Evolutionary conservation across 2,888 invertebrate species (phyloP).

Genomic region (Diogma glabrata): DNA sequence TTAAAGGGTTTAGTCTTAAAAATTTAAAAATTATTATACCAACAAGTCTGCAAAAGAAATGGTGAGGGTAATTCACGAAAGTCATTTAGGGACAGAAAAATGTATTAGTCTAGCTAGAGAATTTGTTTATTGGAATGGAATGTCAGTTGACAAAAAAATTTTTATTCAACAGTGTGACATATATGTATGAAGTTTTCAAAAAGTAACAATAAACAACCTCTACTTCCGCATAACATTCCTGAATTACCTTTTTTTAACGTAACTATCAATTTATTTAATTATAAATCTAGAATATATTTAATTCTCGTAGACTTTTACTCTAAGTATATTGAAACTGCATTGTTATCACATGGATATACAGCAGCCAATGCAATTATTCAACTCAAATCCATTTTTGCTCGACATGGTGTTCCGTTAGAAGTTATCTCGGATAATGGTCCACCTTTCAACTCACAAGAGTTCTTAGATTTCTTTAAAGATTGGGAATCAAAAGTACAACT

Average conservation of each 20-base stretch:
- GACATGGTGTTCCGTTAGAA: slow-evolving; percentile 17
- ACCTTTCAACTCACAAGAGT: slow-evolving; percentile 15
- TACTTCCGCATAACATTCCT: background rate
- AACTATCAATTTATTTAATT: background rate
- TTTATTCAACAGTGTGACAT: background rate
- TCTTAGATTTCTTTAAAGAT: slow-evolving; percentile 14
- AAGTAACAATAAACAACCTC: background rate
- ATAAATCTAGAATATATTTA: background rate
- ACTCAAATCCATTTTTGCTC: slow-evolving; percentile 19
- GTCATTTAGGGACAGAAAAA: no score
- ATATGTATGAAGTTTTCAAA: background rate
- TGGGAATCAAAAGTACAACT: slow-evolving; percentile 18
- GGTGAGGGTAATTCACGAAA: no score
- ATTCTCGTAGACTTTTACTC: slow-evolving; percentile 7
- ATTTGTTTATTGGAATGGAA: background rate
- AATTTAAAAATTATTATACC: background rate
- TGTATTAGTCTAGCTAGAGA: no score
- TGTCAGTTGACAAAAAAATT: background rate
- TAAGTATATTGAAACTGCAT: slow-evolving; percentile 18
- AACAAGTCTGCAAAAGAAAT: background rate
- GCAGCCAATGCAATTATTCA: slow-evolving; percentile 11
- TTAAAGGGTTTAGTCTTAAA: background rate
- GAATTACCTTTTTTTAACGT: background rate
- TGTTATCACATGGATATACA: slow-evolving; percentile 12
- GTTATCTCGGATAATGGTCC: slow-evolving; percentile 19